These are phyloP conservation scores for Heterodera carotae DNA, from an alignment of 1,140 invertebrate species.

Conservation along the genomic window DNA sequence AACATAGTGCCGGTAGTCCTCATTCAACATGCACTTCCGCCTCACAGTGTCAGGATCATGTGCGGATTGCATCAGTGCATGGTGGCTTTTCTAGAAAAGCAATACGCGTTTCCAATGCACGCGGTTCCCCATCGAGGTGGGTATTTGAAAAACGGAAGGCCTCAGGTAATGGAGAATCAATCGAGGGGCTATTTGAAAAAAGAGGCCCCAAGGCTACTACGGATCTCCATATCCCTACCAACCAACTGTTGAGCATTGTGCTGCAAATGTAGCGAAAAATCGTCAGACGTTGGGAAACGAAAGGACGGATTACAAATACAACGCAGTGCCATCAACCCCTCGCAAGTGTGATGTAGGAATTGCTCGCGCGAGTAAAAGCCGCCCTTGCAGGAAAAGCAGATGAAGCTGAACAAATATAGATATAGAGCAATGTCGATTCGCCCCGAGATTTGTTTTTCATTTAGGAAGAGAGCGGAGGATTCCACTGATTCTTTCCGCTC, in stretches of 20 bases:
- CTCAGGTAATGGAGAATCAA: too few species aligned
- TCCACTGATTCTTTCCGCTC: too few species aligned
- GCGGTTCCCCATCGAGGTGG: too few species aligned
- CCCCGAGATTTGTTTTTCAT: too few species aligned
- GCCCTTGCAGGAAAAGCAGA: background rate
- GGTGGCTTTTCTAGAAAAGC: background rate
- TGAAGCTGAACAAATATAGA: background rate
- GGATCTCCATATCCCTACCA: too few species aligned
- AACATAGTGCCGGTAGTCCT: constrained; percentile 5
- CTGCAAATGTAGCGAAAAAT: background rate
- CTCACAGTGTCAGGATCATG: background rate
- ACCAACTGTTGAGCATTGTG: background rate
- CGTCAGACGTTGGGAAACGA: background rate
- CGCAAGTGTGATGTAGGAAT: background rate
- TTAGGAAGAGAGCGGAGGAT: too few species aligned
- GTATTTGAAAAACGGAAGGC: too few species aligned
- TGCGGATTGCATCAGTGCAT: background rate
- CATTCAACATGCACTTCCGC: background rate
- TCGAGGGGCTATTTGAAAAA: too few species aligned
- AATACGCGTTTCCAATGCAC: background rate
- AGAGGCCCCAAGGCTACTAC: too few species aligned
- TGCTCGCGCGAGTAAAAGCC: constrained; percentile 12
- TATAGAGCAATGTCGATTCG: too few species aligned
- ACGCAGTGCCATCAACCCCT: background rate
- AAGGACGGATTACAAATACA: constrained; percentile 6